Conservation (phyloP, 2,113 vertebrate genomes). For the Mus spicilegus region DNA sequence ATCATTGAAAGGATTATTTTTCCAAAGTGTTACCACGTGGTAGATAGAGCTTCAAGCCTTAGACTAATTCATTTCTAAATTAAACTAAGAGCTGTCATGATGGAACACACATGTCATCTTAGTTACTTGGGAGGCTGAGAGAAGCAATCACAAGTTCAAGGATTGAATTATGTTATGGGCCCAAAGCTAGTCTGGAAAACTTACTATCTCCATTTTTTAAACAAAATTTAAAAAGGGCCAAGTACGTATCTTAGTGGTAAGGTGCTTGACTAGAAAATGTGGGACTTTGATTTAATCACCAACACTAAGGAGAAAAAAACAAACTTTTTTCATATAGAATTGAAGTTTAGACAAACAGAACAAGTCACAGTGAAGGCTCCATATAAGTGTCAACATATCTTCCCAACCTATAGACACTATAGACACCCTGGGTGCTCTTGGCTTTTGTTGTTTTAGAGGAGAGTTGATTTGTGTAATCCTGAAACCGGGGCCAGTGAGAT, state of each 20-base stretch:
- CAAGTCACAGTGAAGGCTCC: not conserved
- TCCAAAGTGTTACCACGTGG: not conserved
- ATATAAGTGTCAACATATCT: not conserved
- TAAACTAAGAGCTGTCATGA: not conserved
- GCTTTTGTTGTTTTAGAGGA: not conserved
- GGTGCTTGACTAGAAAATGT: not conserved
- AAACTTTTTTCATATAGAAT: not conserved
- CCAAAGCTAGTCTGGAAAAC: not conserved
- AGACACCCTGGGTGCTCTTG: not conserved
- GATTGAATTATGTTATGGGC: not conserved
- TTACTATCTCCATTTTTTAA: not conserved
- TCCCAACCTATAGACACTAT: not conserved
- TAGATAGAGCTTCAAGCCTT: not conserved
- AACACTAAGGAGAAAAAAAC: not conserved
- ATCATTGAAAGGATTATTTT: not conserved
- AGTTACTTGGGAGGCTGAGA: not conserved
- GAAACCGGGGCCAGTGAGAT: not conserved
- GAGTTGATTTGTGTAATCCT: not conserved
- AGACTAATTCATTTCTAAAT: not conserved
- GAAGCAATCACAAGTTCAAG: not conserved
- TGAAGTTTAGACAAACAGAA: not conserved
- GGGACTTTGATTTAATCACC: not conserved
- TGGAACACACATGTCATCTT: not conserved
- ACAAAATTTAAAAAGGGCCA: not conserved
- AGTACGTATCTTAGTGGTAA: not conserved